phyloP scores from a whole-genome alignment of 2,797 vertebrate species.

The Falco cherrug region DNA sequence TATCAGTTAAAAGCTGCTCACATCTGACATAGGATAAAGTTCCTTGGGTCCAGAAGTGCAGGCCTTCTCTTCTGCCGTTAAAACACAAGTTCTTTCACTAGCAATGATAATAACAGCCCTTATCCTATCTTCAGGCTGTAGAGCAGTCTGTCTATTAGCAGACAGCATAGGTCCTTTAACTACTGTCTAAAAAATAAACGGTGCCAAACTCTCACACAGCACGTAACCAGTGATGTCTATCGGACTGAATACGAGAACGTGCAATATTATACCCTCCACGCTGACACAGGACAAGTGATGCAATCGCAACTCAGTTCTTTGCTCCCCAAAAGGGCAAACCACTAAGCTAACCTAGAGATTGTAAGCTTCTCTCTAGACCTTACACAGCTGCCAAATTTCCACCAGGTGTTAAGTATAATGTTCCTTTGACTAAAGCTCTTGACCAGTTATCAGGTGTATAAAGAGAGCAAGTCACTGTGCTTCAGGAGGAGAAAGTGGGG shows the following conservation, averaged over 20 bases:
- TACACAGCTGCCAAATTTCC: background rate
- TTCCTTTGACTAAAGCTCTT: background rate
- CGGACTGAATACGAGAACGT: background rate
- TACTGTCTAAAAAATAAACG: accelerated
- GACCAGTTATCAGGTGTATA: background rate
- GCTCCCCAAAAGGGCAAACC: background rate
- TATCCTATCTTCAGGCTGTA: background rate
- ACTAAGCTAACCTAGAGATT: background rate
- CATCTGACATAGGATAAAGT: too few relatives aligned
- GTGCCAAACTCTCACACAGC: background rate
- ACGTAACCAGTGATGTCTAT: background rate
- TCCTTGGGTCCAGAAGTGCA: background rate
- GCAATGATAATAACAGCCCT: background rate
- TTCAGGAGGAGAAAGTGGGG: background rate
- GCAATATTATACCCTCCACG: background rate
- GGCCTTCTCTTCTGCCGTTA: background rate
- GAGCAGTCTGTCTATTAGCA: background rate
- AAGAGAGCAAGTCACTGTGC: background rate
- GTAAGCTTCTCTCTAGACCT: background rate
- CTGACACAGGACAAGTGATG: background rate
- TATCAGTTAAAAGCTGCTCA: background rate
- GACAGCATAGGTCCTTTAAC: background rate
- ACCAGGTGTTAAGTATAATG: background rate
- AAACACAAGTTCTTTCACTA: background rate
- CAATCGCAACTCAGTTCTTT: background rate